Evolutionary conservation across 2,797 vertebrate genomes (phyloP).

Genomic region (Botia kubotai): DNA sequence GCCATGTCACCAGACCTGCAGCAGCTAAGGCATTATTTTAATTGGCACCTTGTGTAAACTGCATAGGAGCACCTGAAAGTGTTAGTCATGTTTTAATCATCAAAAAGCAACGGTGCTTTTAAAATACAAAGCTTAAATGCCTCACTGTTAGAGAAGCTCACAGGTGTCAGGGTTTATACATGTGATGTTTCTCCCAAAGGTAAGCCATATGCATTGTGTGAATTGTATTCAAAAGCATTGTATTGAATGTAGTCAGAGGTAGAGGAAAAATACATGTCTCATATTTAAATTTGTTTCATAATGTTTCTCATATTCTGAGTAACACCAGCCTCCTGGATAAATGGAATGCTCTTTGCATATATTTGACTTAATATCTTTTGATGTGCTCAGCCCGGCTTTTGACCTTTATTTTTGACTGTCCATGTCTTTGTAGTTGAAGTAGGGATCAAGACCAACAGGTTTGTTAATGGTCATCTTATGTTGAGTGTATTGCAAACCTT

Average conservation of each 20-base stretch:
- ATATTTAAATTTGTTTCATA: background rate
- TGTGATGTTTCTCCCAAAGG: too few species aligned
- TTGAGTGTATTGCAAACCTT: background rate
- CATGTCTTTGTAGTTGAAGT: background rate
- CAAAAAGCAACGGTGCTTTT: background rate
- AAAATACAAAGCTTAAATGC: too few species aligned
- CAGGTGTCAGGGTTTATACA: too few species aligned
- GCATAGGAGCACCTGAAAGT: background rate
- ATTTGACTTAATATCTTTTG: conserved; percentile 2
- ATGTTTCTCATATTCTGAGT: background rate
- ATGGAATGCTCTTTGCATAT: background rate
- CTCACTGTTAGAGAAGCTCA: too few species aligned
- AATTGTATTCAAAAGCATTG: too few species aligned
- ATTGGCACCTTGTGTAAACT: background rate
- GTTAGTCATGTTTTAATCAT: background rate
- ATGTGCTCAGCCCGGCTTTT: background rate
- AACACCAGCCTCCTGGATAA: background rate
- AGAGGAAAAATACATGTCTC: background rate
- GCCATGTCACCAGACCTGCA: background rate
- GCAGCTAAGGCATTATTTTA: background rate
- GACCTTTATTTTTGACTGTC: background rate
- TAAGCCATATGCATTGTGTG: too few species aligned
- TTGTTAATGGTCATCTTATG: background rate
- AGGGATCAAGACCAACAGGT: background rate
- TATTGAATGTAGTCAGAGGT: too few species aligned